phyloP scores from a whole-genome alignment of 2,888 invertebrate species.

The Rugalucina vietnamica region DNA sequence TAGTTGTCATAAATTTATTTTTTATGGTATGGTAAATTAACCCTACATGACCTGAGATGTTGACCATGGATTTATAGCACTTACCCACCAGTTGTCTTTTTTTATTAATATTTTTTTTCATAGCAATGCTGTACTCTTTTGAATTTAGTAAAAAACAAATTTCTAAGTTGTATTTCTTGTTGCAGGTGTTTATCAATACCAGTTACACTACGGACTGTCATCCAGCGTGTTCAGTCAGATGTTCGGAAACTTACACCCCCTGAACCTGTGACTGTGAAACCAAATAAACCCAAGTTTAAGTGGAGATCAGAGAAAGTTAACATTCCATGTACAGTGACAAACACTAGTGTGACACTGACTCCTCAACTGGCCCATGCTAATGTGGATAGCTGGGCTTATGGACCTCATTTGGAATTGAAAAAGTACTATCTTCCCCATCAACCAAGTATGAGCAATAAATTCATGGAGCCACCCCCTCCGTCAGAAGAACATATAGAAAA shows the following conservation, averaged over 20 bases:
- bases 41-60: too few species aligned
- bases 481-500: constrained; percentile 41
- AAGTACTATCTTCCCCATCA: constrained; percentile 42
- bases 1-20: too few species aligned
- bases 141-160: too few species aligned
- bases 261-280: constrained; percentile 48
- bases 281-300: constrained; percentile 40
- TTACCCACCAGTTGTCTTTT: too few species aligned
- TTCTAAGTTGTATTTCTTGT: too few species aligned
- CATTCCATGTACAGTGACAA: not conserved
- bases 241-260: constrained; percentile 69
- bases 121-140: too few species aligned
- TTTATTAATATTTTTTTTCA: too few species aligned
- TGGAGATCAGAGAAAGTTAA: constrained; percentile 29
- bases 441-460: constrained; percentile 30
- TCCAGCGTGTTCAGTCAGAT: constrained; percentile 86
- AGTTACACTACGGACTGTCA: constrained; percentile 93
- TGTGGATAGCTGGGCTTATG: constrained; percentile 34
- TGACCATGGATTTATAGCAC: too few species aligned
- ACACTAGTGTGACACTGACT: not conserved
- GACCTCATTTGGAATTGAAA: constrained; percentile 42
- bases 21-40: too few species aligned
- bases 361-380: not conserved
- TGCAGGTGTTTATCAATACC: constrained; percentile 94
- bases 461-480: constrained; percentile 44